Evolutionary conservation across 2,797 vertebrate species (phyloP).

Genomic region (Limnodromus scolopaceus): DNA sequence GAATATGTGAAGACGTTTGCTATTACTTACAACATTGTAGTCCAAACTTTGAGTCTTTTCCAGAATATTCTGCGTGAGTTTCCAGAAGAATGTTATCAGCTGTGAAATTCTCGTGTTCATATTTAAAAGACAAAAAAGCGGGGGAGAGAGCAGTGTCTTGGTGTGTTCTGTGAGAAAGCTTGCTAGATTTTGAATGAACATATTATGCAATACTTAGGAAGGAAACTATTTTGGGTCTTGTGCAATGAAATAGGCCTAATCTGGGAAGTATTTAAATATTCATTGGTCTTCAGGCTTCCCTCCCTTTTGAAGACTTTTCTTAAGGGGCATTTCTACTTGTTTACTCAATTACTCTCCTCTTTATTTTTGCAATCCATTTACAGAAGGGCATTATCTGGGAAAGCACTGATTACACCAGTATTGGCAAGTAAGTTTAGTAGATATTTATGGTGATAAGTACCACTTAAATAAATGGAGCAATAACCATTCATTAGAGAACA

Average conservation of each 20-base stretch:
- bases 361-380: not conserved
- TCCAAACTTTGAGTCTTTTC: not conserved
- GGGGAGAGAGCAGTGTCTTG: not conserved
- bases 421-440: not conserved
- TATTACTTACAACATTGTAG: not conserved
- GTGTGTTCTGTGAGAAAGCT: not conserved
- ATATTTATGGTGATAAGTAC: not conserved
- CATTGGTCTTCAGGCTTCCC: not conserved
- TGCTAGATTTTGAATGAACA: slow-evolving; percentile 22
- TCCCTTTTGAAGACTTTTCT: not conserved
- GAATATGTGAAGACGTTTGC: not conserved
- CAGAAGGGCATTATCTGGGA: not conserved
- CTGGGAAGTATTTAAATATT: not conserved
- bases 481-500: not conserved
- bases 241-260: not conserved
- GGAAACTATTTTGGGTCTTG: slow-evolving; percentile 9
- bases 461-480: not conserved
- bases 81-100: not conserved
- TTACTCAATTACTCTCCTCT: not conserved
- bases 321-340: not conserved
- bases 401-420: not conserved
- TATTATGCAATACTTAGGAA: slow-evolving; percentile 1
- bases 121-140: not conserved
- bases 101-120: not conserved
- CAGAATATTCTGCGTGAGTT: not conserved